These are phyloP conservation scores for Diprion similis DNA, from an alignment of 1,140 invertebrate genomes.

Conservation along the genomic window DNA sequence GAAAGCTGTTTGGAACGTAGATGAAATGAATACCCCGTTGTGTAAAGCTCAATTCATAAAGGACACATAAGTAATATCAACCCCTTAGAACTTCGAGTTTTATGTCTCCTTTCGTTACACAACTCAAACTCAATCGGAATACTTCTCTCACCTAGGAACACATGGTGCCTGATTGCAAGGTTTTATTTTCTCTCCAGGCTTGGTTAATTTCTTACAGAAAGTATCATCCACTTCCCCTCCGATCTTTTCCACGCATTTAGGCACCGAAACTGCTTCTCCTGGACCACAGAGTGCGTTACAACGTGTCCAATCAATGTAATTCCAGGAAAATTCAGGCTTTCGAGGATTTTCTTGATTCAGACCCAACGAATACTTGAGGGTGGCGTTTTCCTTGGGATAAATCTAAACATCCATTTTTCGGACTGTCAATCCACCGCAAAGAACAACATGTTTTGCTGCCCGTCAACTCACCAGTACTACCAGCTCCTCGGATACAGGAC, in stretches of 20 bases:
- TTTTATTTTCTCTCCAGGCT: constrained; percentile 40
- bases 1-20: too few relatives aligned
- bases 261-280: constrained; percentile 57
- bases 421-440: neutral
- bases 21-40: too few relatives aligned
- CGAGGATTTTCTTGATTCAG: constrained; percentile 38
- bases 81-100: too few relatives aligned
- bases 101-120: too few relatives aligned
- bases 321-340: constrained; percentile 62
- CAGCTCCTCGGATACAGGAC: constrained; percentile 41
- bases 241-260: constrained; percentile 46
- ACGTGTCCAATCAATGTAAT: constrained; percentile 64
- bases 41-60: too few relatives aligned
- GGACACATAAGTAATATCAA: too few relatives aligned
- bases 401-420: constrained; percentile 30
- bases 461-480: constrained; percentile 43
- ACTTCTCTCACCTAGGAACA: constrained; percentile 36
- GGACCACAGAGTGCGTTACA: constrained; percentile 69
- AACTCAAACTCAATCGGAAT: too few relatives aligned
- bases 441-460: too few relatives aligned
- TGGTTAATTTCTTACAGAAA: constrained; percentile 40
- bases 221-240: constrained; percentile 47
- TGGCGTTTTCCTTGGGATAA: constrained; percentile 39
- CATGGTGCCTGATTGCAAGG: constrained; percentile 47
- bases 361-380: constrained; percentile 45